Percentiles rank a stretch among this genome's conserved stretches.
Conservation (phyloP, 2,888 invertebrate species). For the Caenorhabditis becei region DNA sequence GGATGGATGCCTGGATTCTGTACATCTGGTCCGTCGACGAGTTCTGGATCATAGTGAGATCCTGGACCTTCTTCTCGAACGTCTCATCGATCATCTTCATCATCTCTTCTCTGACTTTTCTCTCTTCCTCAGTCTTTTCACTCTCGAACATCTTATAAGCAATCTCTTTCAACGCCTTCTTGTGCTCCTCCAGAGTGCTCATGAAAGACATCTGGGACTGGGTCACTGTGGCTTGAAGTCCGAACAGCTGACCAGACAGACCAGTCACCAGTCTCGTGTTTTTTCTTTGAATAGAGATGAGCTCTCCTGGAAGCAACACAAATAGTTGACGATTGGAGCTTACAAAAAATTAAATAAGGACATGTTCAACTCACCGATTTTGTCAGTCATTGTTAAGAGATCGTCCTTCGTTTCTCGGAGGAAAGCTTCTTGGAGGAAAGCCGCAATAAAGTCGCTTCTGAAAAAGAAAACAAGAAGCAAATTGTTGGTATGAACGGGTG, state of each 20-base stretch:
- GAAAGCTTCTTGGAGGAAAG: no score
- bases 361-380: neutral
- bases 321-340: neutral
- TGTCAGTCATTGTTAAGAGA: neutral
- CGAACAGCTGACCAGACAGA: neutral
- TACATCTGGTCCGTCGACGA: neutral
- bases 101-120: neutral
- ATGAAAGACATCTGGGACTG: neutral
- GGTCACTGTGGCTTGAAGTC: neutral
- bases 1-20: neutral
- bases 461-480: no score
- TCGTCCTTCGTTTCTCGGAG: no score
- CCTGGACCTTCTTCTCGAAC: neutral
- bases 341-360: neutral
- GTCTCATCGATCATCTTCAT: neutral
- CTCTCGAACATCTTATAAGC: no score
- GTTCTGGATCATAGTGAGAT: neutral
- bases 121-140: neutral
- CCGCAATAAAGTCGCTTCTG: no score
- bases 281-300: neutral
- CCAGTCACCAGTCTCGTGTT: neutral
- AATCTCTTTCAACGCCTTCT: neutral
- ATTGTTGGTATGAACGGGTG: no score
- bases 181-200: neutral
- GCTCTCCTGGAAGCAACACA: neutral